Evolutionary conservation across 2,113 vertebrate species (phyloP).

Genomic region (Polyodon spathula): DNA sequence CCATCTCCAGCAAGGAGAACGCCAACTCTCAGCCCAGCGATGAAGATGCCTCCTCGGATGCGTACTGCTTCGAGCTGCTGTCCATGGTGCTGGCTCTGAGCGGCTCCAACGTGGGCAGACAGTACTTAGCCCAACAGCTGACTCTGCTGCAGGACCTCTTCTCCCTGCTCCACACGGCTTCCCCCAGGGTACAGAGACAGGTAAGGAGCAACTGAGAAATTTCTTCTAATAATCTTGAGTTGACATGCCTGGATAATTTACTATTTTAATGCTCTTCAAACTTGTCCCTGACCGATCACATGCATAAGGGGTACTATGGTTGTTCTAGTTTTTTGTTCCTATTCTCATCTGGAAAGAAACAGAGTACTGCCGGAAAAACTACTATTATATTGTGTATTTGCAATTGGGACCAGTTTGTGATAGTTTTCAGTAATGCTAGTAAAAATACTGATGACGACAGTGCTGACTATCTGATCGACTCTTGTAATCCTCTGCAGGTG

Average conservation of each 20-base stretch:
- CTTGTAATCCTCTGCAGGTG: conserved; percentile 54
- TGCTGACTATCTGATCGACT: no score
- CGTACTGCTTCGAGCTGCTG: conserved; percentile 94
- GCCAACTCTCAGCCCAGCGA: conserved; percentile 94
- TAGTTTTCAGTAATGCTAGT: no score
- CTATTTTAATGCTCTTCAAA: background rate
- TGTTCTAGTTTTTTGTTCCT: no score
- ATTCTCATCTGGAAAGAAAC: background rate
- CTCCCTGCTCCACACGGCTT: conserved; percentile 89
- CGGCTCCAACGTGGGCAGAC: conserved; percentile 90
- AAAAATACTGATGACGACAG: no score
- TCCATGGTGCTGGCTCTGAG: conserved; percentile 95
- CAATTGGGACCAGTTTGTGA: no score
- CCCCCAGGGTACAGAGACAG: conserved; percentile 95
- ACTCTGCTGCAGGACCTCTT: conserved; percentile 96
- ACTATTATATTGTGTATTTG: no score
- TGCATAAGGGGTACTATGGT: background rate
- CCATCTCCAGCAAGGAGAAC: conserved; percentile 97
- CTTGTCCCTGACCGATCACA: background rate
- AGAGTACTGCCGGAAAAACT: background rate
- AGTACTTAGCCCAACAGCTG: conserved; percentile 92
- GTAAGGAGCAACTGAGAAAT: conserved; percentile 38
- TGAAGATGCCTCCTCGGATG: conserved; percentile 87
- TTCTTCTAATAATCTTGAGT: no score
- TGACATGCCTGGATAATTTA: no score